phyloP scores from a whole-genome alignment of 2,888 invertebrate species.

The Folsomia candida region DNA sequence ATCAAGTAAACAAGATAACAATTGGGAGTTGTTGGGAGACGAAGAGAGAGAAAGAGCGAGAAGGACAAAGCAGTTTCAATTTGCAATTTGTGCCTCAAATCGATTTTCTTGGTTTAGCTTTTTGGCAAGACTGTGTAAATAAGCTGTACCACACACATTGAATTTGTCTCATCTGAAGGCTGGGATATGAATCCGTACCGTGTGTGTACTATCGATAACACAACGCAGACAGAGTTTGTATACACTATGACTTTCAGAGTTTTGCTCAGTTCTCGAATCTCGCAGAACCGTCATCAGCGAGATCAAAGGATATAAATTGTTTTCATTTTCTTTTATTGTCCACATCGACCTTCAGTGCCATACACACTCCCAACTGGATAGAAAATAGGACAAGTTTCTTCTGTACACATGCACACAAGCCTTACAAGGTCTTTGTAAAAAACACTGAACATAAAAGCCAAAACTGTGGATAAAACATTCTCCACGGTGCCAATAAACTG shows the following conservation, averaged over 20 bases:
- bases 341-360: constrained; percentile 17
- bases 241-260: neutral
- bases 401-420: constrained; percentile 3
- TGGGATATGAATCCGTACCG: neutral
- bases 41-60: too few relatives aligned
- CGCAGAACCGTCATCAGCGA: neutral
- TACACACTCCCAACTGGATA: neutral
- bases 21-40: too few relatives aligned
- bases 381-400: constrained; percentile 5
- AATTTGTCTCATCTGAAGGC: neutral
- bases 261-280: neutral
- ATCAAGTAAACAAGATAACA: too few relatives aligned
- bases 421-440: too few relatives aligned
- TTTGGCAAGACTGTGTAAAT: neutral
- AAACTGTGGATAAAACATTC: neutral
- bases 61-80: neutral
- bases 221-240: too few relatives aligned
- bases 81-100: neutral
- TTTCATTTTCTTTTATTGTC: neutral
- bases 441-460: too few relatives aligned
- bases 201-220: neutral
- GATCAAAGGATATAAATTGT: constrained; percentile 6
- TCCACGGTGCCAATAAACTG: neutral
- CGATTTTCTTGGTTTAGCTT: neutral
- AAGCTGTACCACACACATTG: neutral